Base-by-base conservation (phyloP, 2,113 vertebrate species). In the Hystrix brachyura region DNA sequence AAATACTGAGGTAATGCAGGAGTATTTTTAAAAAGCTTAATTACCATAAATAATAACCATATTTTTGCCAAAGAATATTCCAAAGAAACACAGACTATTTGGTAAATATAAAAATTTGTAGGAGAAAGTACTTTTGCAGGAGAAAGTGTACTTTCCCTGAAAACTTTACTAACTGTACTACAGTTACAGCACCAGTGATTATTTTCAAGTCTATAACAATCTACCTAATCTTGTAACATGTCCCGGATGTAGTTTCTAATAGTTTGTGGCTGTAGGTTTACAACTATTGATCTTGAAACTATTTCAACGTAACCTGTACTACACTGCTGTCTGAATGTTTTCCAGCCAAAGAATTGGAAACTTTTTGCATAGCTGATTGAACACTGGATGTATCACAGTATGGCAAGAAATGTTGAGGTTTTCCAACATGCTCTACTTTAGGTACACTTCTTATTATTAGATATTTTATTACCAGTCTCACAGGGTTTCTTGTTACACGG, bases 51-150 rank as follows among this genome's bases (percentile, higher is more conserved):
- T 25, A 94, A 29, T 53, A 27, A 82, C 46, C 72, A 72, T 90
- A 87, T 90, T 92, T 97, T 85, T 34, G 82, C 43, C 86, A 91
- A 93, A 95, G 51, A 95, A 90, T 71, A 97, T 92, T 71, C 23
- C 17, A 91, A 90, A 89, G 59, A 60, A 93, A 59, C 78, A 89
- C 55, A 95, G 78, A 43, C 29, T 92, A 94, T 64, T 95, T 95
- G 34, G 46, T 88, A 48, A 88, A 62, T 64, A 91, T 12, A 87
- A 93, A 92, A 67, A 85, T 87, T 38, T 89, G 17, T 82, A 91
- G 91, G 69, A 94, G 32, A 78, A 83, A 69, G 23, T 71, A 94
- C 89, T 96, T 94, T 95, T 87, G 38, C 38, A 38, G 38, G 38
- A 38, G 38, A 74, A 97, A 93, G 29, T 87, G 21, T 48, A 81